Evolutionary conservation across 2,113 vertebrate species (phyloP).

Genomic region (Muntiacus muntjak): DNA sequence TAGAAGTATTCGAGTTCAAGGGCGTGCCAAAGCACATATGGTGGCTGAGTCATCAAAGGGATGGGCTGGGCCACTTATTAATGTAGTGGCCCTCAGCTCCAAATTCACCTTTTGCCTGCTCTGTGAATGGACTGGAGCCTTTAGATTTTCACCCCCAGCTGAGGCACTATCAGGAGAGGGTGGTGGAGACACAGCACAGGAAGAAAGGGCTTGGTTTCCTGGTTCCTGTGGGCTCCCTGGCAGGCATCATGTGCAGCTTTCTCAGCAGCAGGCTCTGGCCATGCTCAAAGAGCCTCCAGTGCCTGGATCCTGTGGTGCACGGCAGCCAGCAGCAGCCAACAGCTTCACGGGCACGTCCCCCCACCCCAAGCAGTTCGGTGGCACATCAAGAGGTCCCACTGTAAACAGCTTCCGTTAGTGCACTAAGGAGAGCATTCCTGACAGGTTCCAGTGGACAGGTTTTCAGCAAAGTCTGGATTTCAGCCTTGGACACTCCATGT

Average conservation of each 20-base stretch:
- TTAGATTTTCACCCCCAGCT: not conserved
- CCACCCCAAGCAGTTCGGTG: not conserved
- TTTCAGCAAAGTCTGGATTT: not conserved
- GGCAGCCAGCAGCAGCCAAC: not conserved
- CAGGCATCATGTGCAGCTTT: not conserved
- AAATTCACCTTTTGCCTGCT: not conserved
- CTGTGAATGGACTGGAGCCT: not conserved
- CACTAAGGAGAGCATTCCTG: not conserved
- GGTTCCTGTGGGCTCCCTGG: not conserved
- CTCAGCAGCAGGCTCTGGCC: not conserved
- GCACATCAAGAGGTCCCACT: not conserved
- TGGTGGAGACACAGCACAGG: not conserved
- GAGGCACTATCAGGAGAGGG: not conserved
- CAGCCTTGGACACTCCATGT: not conserved
- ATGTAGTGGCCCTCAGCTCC: not conserved
- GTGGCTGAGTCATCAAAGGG: not conserved
- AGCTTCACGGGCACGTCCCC: not conserved
- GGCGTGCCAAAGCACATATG: not conserved
- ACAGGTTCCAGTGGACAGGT: not conserved
- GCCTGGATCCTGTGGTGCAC: not conserved
- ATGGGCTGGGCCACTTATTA: not conserved
- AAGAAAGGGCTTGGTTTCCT: not conserved
- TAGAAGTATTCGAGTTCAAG: not conserved
- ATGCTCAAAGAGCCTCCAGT: rapidly evolving
- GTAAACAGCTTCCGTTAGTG: not conserved